Evolutionary conservation across 2,888 invertebrate species (phyloP).

Genomic region (Plebejus melissa): DNA sequence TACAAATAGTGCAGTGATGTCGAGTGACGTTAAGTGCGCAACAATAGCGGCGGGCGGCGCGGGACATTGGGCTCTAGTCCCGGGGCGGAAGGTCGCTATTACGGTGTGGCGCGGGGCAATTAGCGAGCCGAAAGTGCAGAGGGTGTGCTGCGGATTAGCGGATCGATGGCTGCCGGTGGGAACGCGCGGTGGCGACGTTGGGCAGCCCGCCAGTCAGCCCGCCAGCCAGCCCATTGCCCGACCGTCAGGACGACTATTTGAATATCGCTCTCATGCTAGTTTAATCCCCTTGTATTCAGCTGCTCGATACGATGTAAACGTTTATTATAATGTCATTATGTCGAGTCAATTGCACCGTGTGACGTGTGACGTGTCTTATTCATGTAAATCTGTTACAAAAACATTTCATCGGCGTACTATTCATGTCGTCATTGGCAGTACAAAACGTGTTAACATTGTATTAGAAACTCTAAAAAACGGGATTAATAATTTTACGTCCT

Average conservation of each 20-base stretch:
- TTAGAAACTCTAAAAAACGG: neutral
- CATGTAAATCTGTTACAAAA: constrained; percentile 7
- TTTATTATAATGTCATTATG: constrained; percentile 3
- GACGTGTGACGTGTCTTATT: too few species aligned
- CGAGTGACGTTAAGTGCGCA: constrained; percentile 65
- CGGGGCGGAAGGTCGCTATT: neutral
- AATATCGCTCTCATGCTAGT: constrained; percentile 9
- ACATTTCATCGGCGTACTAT: neutral
- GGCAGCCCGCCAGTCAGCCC: neutral
- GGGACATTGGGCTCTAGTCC: neutral
- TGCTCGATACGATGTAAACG: neutral
- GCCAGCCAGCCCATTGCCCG: neutral
- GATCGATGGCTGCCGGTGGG: constrained; percentile 48
- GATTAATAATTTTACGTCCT: neutral
- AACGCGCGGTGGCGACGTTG: constrained; percentile 26
- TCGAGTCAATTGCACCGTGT: constrained; percentile 1
- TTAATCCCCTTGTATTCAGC: constrained; percentile 14
- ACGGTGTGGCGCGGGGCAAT: constrained; percentile 33
- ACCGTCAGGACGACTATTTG: neutral
- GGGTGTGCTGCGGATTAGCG: constrained; percentile 50
- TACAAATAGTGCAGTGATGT: constrained; percentile 58
- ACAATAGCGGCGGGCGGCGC: constrained; percentile 46
- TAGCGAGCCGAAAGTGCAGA: constrained; percentile 40
- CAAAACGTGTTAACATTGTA: neutral
- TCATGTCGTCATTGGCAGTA: neutral